A percentile compares a stretch with the other conserved stretches of the same genome.
These are phyloP conservation scores for Hyalella azteca DNA, from an alignment of 2,888 invertebrate genomes.

Conservation along the genomic window DNA sequence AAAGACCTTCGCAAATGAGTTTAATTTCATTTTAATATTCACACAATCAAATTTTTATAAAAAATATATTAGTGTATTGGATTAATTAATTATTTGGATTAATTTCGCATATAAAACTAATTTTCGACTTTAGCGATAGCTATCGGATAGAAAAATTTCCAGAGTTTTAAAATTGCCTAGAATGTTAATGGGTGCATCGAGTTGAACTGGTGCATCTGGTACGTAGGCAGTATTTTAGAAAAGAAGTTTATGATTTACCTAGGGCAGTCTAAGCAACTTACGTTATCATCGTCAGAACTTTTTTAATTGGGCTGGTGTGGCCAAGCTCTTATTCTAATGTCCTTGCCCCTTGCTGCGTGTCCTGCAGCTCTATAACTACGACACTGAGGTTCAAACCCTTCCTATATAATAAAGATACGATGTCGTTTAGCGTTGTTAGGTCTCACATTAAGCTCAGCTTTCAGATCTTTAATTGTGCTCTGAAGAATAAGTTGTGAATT, in stretches of 20 bases:
- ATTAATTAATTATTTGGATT: too few relatives aligned
- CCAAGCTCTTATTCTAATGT: conserved; percentile 30
- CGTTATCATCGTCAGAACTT: not conserved
- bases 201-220: too few relatives aligned
- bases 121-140: too few relatives aligned
- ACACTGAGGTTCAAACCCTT: not conserved
- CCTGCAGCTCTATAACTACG: not conserved
- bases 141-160: too few relatives aligned
- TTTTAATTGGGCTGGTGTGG: conserved; percentile 28
- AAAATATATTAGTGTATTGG: too few relatives aligned
- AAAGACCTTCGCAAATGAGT: too few relatives aligned
- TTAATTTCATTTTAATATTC: too few relatives aligned
- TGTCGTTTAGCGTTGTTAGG: not conserved
- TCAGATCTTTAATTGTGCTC: conserved; percentile 18
- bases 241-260: not conserved
- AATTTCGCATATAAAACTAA: too few relatives aligned
- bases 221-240: too few relatives aligned
- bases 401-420: not conserved
- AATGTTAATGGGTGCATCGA: too few relatives aligned
- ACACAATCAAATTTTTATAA: too few relatives aligned
- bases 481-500: conserved; percentile 14
- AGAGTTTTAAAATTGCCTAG: too few relatives aligned
- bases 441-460: conserved; percentile 5
- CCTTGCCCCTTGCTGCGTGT: not conserved
- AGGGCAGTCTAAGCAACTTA: conserved; percentile 9